These are phyloP conservation scores for Bathynomus jamesi DNA, from an alignment of 1,140 invertebrate species.

Conservation along the genomic window DNA sequence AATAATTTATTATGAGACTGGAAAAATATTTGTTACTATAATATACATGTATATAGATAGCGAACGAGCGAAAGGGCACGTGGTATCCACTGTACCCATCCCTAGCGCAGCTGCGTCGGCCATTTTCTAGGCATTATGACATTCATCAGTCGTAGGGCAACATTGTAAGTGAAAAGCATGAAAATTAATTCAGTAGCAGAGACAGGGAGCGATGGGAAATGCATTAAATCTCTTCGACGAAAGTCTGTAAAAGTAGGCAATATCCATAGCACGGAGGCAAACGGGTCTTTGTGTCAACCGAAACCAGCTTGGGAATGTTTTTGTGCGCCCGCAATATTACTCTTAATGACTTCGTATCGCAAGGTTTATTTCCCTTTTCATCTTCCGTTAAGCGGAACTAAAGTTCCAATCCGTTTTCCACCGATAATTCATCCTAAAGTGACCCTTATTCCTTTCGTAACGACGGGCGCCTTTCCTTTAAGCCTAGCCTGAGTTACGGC, in stretches of 20 bases:
- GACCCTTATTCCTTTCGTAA: conserved; percentile 24
- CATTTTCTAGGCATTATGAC: conserved; percentile 34
- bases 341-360: neutral
- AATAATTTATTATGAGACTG: neutral
- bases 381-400: conserved; percentile 15
- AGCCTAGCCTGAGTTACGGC: neutral
- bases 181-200: conserved; percentile 34
- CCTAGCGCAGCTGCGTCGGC: conserved; percentile 19
- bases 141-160: conserved; percentile 33
- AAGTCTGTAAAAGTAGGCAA: conserved; percentile 35
- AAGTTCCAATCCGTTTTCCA: conserved; percentile 32
- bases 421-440: conserved; percentile 32
- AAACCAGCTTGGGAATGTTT: conserved; percentile 28
- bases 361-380: conserved; percentile 3
- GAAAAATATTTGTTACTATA: neutral
- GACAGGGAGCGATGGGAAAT: conserved; percentile 29
- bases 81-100: conserved; percentile 16
- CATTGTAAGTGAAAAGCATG: conserved; percentile 30
- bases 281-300: conserved; percentile 30
- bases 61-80: conserved; percentile 7
- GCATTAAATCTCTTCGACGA: conserved; percentile 29
- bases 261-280: conserved; percentile 29
- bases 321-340: neutral
- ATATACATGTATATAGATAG: neutral
- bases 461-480: conserved; percentile 21